Conservation (phyloP, 1,140 invertebrate species). For the Calycopis cecrops region DNA sequence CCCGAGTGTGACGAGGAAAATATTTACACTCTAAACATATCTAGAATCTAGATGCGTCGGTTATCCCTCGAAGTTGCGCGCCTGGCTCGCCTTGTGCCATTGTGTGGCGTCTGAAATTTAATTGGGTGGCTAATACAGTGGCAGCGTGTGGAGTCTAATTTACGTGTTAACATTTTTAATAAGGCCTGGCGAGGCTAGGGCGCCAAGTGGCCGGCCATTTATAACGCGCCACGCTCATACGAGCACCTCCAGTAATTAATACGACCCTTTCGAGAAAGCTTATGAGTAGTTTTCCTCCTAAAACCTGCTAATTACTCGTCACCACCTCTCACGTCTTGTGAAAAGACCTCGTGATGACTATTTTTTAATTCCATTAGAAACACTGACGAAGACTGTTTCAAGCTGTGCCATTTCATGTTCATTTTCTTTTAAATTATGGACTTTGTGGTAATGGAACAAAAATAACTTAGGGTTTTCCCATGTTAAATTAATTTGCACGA, state of each 20-base stretch:
- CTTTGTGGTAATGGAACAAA: background rate
- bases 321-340: conserved; percentile 47
- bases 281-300: conserved; percentile 71
- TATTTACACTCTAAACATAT: conserved; percentile 37
- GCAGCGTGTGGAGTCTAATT: conserved; percentile 61
- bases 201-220: conserved; percentile 70
- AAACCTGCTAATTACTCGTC: conserved; percentile 67
- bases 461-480: background rate
- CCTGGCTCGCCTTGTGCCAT: conserved; percentile 39
- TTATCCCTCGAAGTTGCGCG: background rate
- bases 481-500: background rate
- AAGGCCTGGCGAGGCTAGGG: conserved; percentile 63
- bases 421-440: background rate
- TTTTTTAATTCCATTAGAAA: conserved; percentile 12
- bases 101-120: conserved; percentile 65
- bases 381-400: background rate
- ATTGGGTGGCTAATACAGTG: conserved; percentile 69
- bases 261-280: conserved; percentile 68
- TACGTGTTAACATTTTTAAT: conserved; percentile 74
- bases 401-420: background rate
- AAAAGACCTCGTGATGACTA: conserved; percentile 29
- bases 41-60: conserved; percentile 15
- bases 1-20: conserved; percentile 46
- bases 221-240: conserved; percentile 56
- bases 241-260: conserved; percentile 69